Evolutionary conservation across 2,888 invertebrate genomes (phyloP), one percentile per base, ranked within the genome.

Genomic region (Pseudococcus jackbeardsleyi): DNA sequence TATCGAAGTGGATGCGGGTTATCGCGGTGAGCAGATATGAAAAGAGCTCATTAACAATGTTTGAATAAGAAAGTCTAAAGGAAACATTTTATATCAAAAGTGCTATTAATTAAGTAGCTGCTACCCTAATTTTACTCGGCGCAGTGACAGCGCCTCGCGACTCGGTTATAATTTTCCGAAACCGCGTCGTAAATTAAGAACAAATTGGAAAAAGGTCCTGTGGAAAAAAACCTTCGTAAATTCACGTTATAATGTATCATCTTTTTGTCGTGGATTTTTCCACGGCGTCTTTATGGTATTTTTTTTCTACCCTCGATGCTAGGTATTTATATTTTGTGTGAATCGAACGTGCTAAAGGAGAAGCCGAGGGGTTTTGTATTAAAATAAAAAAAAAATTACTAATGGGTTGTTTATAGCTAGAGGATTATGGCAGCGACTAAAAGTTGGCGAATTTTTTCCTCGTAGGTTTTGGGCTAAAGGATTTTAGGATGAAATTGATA

Each of bases 71-170:
- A 82, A 82, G 79, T 82, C 79, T 82, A 82, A 82, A 82, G 79
- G 79, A 82, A 82, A 82, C 79, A 82, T 82, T 82, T 46, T 82
- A 82, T 46, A 82, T 82, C 79, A 82, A 82, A 82, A 82, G 79
- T 82, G 46, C 79, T 46, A 82, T 82, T 82, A 82, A 82, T 82
- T 82, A 82, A 82, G 46, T 46, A 82, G 79, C 79, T 82, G 79
- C 79, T 82, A 82, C 79, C 46, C 46, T 82, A 82, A 82, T 82
- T 82, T 46, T 11, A 11, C 46, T 46, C 46, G 79, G 15, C 19
- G 46, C 79, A 17, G 33, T 72, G 33, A 72, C 72, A 72, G 72
- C 72, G 54, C 26, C 68, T 72, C 79, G 79, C 79, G 79, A 82
- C 19, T 39, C 79, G 79, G 39, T 82, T 46, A 82, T 82, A 82